Evolutionary conservation across 2,888 invertebrate genomes (phyloP), one percentile per base, ranked within the genome.

Genomic region (Drosophila mayaguana): DNA sequence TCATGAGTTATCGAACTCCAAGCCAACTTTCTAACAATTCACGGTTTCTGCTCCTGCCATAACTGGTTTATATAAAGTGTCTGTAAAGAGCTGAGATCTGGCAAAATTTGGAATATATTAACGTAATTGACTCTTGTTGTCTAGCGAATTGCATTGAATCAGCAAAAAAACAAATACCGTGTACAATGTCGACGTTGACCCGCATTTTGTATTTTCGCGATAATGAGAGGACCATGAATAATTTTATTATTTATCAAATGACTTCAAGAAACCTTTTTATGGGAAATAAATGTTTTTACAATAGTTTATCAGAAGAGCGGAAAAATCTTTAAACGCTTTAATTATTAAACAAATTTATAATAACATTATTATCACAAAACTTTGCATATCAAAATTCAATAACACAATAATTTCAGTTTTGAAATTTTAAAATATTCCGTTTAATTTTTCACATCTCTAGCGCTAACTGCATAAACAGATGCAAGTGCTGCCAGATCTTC

Each of bases 31-130:
- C 94, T 98, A 4, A 98, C 98, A 16, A 96, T 98, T 61, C 97
- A 98, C 95, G 96, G 98, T 53, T 97, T 95, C 92, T 98, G 96
- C 93, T 98, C 98, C 0, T 98, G 98, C 98, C 95, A 98, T 1
- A 98, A 98, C 0, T 98, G 98, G 98, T 98, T 98, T 91, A 96
- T 98, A 93, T 98, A 98, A 93, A 96, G 98, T 0, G 93, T 98
- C 38, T 97, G 97, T 91, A 94, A 96, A 40, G 97, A 97, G 87
- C 91, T 98, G 65, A 94, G 95, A 57, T 94, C 95, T 89, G 96
- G 95, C 4, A 94, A 94, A 75, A 94, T 95, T 40, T 94, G 95
- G 83, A 98, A 98, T 91, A 94, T 98, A 9, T 92, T 98, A 55
- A 96, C 97, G 4, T 94, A 98, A 78, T 93, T 98, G 65, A 98